Percentiles rank a stretch among this genome's conserved stretches.
phyloP scores from a whole-genome alignment of 1,140 invertebrate genomes.

The Drosophila parvula region DNA sequence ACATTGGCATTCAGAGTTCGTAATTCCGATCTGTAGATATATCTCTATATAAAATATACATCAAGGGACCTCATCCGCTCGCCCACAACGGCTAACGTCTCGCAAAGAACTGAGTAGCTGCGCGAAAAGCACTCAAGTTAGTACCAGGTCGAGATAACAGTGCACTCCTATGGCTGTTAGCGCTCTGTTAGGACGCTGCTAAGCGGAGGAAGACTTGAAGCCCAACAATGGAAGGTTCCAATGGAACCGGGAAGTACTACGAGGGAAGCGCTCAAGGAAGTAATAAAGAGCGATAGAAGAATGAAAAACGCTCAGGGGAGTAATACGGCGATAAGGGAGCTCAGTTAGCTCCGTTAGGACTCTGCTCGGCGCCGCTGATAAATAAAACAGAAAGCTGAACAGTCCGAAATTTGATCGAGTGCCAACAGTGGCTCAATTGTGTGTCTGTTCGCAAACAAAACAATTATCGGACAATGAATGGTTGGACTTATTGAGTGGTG shows the following conservation, averaged over 20 bases:
- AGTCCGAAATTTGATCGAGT: constrained; percentile 42
- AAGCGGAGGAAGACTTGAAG: neutral
- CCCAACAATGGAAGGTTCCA: neutral
- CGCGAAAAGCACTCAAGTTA: constrained; percentile 1
- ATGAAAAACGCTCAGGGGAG: neutral
- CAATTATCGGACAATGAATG: constrained; percentile 39
- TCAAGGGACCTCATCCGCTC: constrained; percentile 7
- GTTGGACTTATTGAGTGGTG: constrained; percentile 28
- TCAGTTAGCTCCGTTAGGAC: neutral
- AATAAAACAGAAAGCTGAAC: neutral
- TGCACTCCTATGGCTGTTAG: neutral
- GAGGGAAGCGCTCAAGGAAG: neutral
- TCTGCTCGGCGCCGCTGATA: neutral
- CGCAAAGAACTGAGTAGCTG: constrained; percentile 14
- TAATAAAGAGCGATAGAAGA: neutral
- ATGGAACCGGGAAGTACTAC: neutral
- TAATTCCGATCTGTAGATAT: constrained; percentile 23
- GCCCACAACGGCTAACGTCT: constrained; percentile 29
- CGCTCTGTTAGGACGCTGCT: neutral
- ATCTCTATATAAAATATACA: neutral
- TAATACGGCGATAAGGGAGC: neutral
- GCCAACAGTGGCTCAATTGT: constrained; percentile 35
- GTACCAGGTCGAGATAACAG: constrained; percentile 4
- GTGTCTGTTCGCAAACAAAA: constrained; percentile 27
- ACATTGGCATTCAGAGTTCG: constrained; percentile 24